Percentiles rank a stretch among this genome's conserved stretches.
Conservation (phyloP, 2,888 invertebrate species). For the Xanthostigma xanthostigma region DNA sequence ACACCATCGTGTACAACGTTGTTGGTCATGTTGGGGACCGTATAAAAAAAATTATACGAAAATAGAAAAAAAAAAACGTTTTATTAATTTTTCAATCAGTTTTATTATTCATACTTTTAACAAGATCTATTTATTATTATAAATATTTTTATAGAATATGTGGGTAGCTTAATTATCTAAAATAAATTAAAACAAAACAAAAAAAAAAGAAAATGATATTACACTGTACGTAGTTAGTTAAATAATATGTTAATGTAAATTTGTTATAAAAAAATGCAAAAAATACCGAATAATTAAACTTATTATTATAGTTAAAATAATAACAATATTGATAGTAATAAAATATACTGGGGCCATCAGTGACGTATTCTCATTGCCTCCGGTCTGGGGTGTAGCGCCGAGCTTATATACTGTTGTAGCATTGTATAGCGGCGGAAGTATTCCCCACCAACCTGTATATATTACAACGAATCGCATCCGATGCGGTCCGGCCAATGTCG, state of each 20-base stretch:
- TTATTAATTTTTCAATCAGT: constrained; percentile 2
- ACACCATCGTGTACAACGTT: constrained; percentile 5
- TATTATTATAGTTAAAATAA: constrained; percentile 1
- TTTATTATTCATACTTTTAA: constrained; percentile 6
- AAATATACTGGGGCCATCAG: constrained; percentile 25
- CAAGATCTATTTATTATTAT: constrained; percentile 8
- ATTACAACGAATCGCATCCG: too few species aligned
- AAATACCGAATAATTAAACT: constrained; percentile 2
- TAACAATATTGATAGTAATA: not conserved
- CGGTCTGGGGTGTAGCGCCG: constrained; percentile 10
- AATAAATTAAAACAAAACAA: constrained; percentile 1
- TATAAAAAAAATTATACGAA: not conserved
- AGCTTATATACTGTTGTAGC: too few species aligned
- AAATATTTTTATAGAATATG: constrained; percentile 7
- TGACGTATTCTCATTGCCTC: constrained; percentile 24
- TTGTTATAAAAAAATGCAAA: constrained; percentile 2
- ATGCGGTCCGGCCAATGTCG: not conserved
- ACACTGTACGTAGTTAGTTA: constrained; percentile 6
- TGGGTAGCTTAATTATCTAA: constrained; percentile 4
- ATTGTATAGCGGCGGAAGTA: too few species aligned
- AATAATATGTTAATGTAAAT: constrained; percentile 6
- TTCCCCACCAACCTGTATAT: too few species aligned
- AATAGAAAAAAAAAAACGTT: not conserved
- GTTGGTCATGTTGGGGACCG: not conserved
- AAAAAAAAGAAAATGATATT: constrained; percentile 1